Base-by-base conservation (phyloP, 1,140 invertebrate genomes). In the Thaumatotibia leucotreta region DNA sequence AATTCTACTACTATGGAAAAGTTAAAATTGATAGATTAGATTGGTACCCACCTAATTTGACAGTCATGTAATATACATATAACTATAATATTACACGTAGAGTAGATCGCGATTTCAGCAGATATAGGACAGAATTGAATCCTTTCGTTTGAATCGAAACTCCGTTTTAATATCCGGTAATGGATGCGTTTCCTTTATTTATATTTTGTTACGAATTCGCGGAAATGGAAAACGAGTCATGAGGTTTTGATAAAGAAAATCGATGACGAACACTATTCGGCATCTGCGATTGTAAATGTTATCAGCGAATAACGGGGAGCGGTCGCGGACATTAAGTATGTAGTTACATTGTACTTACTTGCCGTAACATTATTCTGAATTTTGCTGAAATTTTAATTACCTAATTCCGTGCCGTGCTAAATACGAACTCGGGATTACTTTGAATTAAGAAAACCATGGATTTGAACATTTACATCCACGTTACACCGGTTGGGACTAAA, bases 181-280 rank as follows among this genome's bases (percentile, higher is more conserved):
- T 45, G 17, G n/a, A 14, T 45, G 5, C 14, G 17, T 14, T 3
- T 45, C 17, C 17, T 20, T 14, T 27, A 24, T 58, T 58, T 52
- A 11, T 58, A 23, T 58, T 27, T 24, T 58, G 23, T 58, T 17
- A 14, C 4, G 27, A 27, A 27, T 58, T 27, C 52, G 23, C 23
- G 52, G 52, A 58, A 58, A 58, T 58, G 39, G n/a, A 45, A 45
- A 45, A 14, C 14, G 17, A 20, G 52, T 58, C 52, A 58, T 58
- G 52, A 58, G 52, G 23, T 58, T 24, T 58, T 24, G 52, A 58
- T 58, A 58, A 58, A 29, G 11, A 58, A 58, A 58, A 58, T 58
- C 52, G 52, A 58, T 58, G 52, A 58, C 52, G 52, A 58, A 31
- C 24, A 29, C n/a, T 14, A 29, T 27, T 58, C n/a, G 52, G 52